A percentile compares a stretch with the other conserved stretches of the same genome.
Evolutionary conservation across 2,888 invertebrate species (phyloP).

Genomic region (Coecobrya sp.): DNA sequence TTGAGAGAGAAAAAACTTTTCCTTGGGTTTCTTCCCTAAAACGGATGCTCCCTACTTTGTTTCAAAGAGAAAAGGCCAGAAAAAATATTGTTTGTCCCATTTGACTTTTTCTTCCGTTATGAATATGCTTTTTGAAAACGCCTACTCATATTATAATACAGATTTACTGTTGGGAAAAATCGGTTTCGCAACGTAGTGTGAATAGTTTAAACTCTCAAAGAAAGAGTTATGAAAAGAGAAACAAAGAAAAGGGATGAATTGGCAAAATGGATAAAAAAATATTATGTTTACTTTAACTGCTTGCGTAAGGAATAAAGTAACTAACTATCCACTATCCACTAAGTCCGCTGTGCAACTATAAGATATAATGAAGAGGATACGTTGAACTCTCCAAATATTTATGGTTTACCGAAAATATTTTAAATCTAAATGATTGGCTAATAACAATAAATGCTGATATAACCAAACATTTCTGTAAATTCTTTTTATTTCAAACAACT

Average conservation of each 20-base stretch:
- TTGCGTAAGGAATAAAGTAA: too few relatives aligned
- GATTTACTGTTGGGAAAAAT: not conserved
- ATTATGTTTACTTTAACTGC: not conserved
- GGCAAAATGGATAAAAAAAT: not conserved
- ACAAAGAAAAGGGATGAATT: conserved; percentile 1
- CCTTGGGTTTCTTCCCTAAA: not conserved
- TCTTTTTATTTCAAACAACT: not conserved
- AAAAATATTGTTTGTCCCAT: not conserved
- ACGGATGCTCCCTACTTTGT: not conserved
- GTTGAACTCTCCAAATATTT: too few relatives aligned
- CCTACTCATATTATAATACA: not conserved
- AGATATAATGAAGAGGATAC: too few relatives aligned
- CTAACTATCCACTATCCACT: too few relatives aligned
- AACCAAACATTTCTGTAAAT: too few relatives aligned
- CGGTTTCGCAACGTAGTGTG: conserved; percentile 4
- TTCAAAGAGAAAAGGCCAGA: not conserved
- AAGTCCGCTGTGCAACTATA: too few relatives aligned
- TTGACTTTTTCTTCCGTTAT: not conserved
- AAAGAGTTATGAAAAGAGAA: not conserved
- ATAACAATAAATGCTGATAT: too few relatives aligned
- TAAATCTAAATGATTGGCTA: too few relatives aligned
- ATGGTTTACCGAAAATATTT: too few relatives aligned
- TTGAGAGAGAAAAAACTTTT: conserved; percentile 11
- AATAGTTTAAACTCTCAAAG: conserved; percentile 25
- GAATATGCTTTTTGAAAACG: not conserved